phyloP scores from a whole-genome alignment of 2,113 vertebrate genomes.

The Peromyscus leucopus region DNA sequence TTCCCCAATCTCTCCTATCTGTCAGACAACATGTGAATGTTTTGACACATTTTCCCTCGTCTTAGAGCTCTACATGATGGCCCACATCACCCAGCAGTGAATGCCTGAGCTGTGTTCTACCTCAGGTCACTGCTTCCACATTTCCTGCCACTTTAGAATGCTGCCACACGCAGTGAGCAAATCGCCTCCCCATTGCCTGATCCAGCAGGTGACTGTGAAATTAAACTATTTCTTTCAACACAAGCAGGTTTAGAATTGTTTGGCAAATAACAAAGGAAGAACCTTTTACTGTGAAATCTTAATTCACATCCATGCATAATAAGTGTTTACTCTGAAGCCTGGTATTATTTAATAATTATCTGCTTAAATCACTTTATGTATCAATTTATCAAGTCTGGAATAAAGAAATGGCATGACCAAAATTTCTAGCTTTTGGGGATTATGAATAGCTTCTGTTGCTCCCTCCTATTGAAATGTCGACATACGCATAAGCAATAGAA shows the following conservation, averaged over 20 bases:
- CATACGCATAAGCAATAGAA: constrained; percentile 9
- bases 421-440: constrained; percentile 56
- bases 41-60: constrained; percentile 13
- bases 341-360: constrained; percentile 64
- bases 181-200: constrained; percentile 35
- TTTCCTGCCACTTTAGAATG: neutral
- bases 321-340: constrained; percentile 41
- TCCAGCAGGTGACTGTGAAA: constrained; percentile 49
- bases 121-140: constrained; percentile 7
- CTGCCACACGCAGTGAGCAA: constrained; percentile 7
- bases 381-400: constrained; percentile 46
- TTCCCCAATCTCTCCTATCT: neutral
- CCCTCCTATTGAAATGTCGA: constrained; percentile 38
- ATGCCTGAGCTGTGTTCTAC: neutral
- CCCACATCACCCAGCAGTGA: neutral
- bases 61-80: neutral
- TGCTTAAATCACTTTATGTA: constrained; percentile 58
- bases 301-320: constrained; percentile 48
- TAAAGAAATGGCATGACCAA: constrained; percentile 35
- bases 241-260: constrained; percentile 53
- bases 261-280: constrained; percentile 52
- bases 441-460: constrained; percentile 26
- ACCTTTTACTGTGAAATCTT: constrained; percentile 60
- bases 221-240: constrained; percentile 64
- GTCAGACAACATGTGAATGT: neutral